Percentiles rank a stretch among this genome's conserved stretches.
Conservation (phyloP, 2,888 invertebrate genomes). For the Drosophila fungiperda region DNA sequence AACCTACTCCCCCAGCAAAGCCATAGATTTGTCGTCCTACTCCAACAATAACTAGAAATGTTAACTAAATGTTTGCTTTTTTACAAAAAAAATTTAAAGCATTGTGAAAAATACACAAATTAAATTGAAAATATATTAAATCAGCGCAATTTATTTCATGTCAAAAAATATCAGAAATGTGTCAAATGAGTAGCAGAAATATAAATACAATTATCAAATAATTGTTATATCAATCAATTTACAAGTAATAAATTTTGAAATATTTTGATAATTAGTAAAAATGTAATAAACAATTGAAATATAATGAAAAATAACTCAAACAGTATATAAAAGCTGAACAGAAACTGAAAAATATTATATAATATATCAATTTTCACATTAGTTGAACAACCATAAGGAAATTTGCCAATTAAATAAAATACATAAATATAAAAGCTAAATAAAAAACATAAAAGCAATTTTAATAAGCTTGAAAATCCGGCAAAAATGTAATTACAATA, state of each 20-base stretch:
- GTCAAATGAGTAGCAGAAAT: not conserved
- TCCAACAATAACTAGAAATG: slow-evolving; percentile 7
- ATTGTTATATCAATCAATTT: not conserved
- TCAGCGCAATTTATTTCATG: not conserved
- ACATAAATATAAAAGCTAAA: not conserved
- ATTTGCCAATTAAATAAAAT: not conserved
- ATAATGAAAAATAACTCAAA: not conserved
- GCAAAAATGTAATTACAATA: not conserved
- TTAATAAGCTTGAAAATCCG: not conserved
- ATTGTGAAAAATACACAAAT: too few relatives aligned
- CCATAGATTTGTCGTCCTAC: slow-evolving; percentile 67
- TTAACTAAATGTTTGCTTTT: not conserved
- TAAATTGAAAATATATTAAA: not conserved
- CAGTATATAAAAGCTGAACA: not conserved
- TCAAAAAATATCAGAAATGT: not conserved
- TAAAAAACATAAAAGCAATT: not conserved
- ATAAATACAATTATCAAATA: too few relatives aligned
- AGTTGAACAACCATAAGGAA: not conserved
- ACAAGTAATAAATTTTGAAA: accelerated
- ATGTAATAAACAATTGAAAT: not conserved
- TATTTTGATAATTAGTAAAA: not conserved
- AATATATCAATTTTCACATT: not conserved
- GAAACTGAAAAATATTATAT: not conserved
- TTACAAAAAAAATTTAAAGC: not conserved
- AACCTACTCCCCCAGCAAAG: slow-evolving; percentile 31